These are phyloP conservation scores for Eilema depressum DNA, from an alignment of 2,888 invertebrate genomes.

Conservation along the genomic window DNA sequence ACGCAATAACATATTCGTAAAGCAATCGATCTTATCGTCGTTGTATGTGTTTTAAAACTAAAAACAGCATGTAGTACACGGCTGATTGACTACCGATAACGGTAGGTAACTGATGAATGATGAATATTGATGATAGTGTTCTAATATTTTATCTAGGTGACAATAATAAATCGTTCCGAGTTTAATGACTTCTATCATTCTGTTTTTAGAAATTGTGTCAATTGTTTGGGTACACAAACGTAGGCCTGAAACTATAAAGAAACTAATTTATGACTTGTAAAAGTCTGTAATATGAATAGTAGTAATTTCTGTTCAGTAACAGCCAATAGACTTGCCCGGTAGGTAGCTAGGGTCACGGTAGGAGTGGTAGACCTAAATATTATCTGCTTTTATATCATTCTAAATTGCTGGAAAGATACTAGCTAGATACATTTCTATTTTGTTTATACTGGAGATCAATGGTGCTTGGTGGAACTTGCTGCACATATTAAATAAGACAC, in stretches of 20 bases:
- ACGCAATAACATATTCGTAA: slow-evolving; percentile 42
- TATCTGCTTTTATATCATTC: too few species aligned
- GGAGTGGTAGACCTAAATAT: too few species aligned
- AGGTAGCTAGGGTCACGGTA: too few species aligned
- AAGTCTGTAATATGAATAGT: neutral
- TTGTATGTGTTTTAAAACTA: slow-evolving; percentile 1
- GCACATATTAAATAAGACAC: too few species aligned
- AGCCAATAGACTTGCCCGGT: too few species aligned
- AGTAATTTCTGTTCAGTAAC: neutral
- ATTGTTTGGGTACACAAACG: neutral
- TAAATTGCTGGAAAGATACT: too few species aligned
- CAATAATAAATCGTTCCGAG: slow-evolving; percentile 8
- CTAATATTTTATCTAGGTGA: slow-evolving; percentile 15
- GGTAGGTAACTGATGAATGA: slow-evolving; percentile 11
- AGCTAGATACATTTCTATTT: too few species aligned
- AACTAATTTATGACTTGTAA: neutral
- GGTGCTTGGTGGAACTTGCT: too few species aligned
- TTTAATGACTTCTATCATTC: slow-evolving; percentile 13
- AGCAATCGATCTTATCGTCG: slow-evolving; percentile 43
- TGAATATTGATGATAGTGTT: slow-evolving; percentile 4
- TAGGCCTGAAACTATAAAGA: neutral
- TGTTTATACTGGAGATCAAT: too few species aligned
- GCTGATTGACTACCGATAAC: slow-evolving; percentile 24
- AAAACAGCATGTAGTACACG: slow-evolving; percentile 19
- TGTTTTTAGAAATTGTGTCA: neutral